Base-by-base conservation (phyloP, 1,140 invertebrate species). In the Trachelipus rathkii region DNA sequence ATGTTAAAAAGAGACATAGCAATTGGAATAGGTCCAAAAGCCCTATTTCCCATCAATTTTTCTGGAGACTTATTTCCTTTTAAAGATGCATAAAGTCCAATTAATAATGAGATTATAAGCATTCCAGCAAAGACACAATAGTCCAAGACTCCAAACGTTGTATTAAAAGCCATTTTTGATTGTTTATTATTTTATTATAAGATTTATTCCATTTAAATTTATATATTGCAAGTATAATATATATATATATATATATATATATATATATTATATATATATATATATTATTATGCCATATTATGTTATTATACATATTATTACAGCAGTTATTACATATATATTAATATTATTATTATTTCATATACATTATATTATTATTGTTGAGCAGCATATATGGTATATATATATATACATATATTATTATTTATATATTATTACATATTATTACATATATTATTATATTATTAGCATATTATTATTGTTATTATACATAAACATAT, bases 11-110 rank as follows among this genome's bases (percentile, higher is more conserved):
- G 50, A 2, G 50, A 60, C 50, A 60, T 60, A 13, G 69, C 69
- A 15, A 71, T 71, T 23, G 69, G 69, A 2, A 71, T 23, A 9
- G 69, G 69, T 4, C 23, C 23, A 24, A 71, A 24, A 0, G 69
- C 10, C 13, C 69, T 11, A 71, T 44, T 71, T 7, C 23, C 69
- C 69, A 71, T 71, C 69, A 71, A 71, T 24, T 71, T 10, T 15
- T 71, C 69, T 2, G 69, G 23, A 15, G 69, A 24, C 10, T 71
- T 71, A 21, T 71, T 71, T 3, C 69, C 69, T 44, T 71, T 71
- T 11, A 71, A 21, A 8, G 69, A 71, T 0, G 23, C 13, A 9
- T 71, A 71, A 71, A 71, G 10, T 71, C 69, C 69, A 71, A 71
- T 71, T 24, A 44, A 24, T 44, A 71, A 21, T 7, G 69, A 71